phyloP scores from a whole-genome alignment of 2,113 vertebrate genomes.

The Esox niger region DNA sequence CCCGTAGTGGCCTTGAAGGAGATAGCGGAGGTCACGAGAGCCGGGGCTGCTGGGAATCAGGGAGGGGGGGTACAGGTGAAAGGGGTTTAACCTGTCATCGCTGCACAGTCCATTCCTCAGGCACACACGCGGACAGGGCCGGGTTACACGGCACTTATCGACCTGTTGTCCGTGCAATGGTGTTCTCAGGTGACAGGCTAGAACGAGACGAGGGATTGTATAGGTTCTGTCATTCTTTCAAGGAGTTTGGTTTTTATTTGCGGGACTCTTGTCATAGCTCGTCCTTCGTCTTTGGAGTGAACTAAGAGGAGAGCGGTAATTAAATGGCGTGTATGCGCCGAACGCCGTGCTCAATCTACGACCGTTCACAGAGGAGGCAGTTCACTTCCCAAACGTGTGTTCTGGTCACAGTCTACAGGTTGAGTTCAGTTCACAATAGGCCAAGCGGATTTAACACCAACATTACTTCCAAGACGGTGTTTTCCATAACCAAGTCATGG shows the following conservation, averaged over 20 bases:
- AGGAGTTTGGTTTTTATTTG: too few species aligned
- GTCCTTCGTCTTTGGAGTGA: too few species aligned
- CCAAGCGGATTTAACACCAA: neutral
- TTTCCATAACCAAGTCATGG: neutral
- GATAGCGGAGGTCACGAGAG: conserved; percentile 33
- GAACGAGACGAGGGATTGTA: too few species aligned
- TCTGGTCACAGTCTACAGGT: neutral
- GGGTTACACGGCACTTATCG: too few species aligned
- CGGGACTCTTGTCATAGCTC: too few species aligned
- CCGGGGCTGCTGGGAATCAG: neutral
- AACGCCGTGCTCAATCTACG: neutral
- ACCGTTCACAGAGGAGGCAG: neutral
- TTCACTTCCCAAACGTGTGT: neutral
- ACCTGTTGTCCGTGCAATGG: too few species aligned
- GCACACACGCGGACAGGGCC: too few species aligned
- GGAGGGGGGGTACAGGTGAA: conserved; percentile 21
- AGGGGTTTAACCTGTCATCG: conserved; percentile 35
- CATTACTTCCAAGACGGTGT: neutral
- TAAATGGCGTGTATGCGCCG: neutral
- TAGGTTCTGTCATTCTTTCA: too few species aligned
- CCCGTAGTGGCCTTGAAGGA: conserved; percentile 29
- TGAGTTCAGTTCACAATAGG: neutral
- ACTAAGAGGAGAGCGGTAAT: neutral
- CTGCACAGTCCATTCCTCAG: neutral
- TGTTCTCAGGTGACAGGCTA: too few species aligned